Conservation (phyloP, 2,113 vertebrate genomes). For the Pangasianodon gigas region DNA sequence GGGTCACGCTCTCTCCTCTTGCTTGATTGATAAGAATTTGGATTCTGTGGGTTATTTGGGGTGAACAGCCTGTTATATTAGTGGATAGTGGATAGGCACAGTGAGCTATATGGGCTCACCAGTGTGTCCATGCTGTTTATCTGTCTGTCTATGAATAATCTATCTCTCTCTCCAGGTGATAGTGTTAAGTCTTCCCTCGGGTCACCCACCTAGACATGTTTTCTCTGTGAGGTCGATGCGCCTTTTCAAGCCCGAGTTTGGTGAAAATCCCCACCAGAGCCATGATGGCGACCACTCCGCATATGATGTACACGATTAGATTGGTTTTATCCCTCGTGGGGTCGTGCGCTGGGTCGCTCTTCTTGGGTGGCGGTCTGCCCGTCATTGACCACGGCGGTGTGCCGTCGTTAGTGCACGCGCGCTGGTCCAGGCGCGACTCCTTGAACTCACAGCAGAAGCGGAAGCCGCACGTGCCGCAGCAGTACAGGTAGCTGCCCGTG, state of each 20-base stretch:
- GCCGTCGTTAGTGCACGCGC: slow-evolving; percentile 94
- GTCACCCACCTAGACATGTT: slow-evolving; percentile 92
- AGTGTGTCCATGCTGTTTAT: background rate
- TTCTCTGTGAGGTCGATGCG: slow-evolving; percentile 94
- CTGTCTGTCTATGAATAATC: background rate
- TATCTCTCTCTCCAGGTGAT: background rate
- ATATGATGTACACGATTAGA: slow-evolving; percentile 98
- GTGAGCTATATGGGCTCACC: background rate
- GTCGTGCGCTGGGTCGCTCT: slow-evolving; percentile 85
- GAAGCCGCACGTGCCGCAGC: slow-evolving; percentile 99
- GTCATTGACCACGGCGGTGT: slow-evolving; percentile 94
- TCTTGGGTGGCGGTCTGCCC: slow-evolving; percentile 88
- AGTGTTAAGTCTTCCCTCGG: background rate
- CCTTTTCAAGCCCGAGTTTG: slow-evolving; percentile 96
- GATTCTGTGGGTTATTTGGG: background rate
- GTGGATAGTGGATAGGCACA: background rate
- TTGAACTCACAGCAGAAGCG: slow-evolving; percentile 97
- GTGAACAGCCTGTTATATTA: background rate
- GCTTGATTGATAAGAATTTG: background rate
- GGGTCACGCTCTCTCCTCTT: background rate
- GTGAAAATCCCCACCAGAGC: slow-evolving; percentile 99
- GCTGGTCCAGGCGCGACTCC: slow-evolving; percentile 90
- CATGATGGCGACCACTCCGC: slow-evolving; percentile 98
- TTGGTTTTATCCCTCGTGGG: slow-evolving; percentile 98
- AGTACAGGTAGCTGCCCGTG: slow-evolving; percentile 93